These are phyloP conservation scores for Parnassius apollo DNA, from an alignment of 2,888 invertebrate species.

Conservation along the genomic window DNA sequence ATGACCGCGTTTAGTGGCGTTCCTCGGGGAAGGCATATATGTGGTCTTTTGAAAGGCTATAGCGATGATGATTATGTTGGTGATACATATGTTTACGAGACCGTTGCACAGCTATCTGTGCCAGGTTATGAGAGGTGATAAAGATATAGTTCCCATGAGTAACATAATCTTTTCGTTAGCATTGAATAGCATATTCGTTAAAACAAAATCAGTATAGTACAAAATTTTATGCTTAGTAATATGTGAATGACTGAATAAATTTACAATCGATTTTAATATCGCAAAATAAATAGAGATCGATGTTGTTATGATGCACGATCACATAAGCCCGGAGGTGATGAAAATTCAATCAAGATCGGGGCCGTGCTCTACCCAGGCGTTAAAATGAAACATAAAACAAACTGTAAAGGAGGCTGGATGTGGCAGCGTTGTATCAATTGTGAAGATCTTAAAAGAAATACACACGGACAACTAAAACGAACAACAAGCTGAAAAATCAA, in stretches of 20 bases:
- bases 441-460: slow-evolving; percentile 50
- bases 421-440: slow-evolving; percentile 54
- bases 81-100: too few species aligned
- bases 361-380: slow-evolving; percentile 57
- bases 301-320: slow-evolving; percentile 41
- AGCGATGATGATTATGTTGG: too few species aligned
- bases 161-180: too few species aligned
- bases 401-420: slow-evolving; percentile 56
- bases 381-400: slow-evolving; percentile 67
- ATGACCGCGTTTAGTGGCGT: too few species aligned
- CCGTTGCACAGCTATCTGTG: too few species aligned
- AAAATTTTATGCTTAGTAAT: too few species aligned
- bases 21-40: too few species aligned
- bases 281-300: slow-evolving; percentile 38
- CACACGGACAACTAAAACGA: slow-evolving; percentile 39
- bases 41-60: too few species aligned
- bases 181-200: too few species aligned
- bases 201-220: too few species aligned
- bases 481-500: not conserved
- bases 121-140: too few species aligned
- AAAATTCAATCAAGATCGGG: slow-evolving; percentile 65
- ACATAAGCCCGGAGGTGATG: slow-evolving; percentile 55
- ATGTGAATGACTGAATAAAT: not conserved
- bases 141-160: too few species aligned
- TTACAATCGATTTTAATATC: slow-evolving; percentile 17